Conservation (phyloP, 2,797 vertebrate genomes). For the Phrynocephalus vlangalii region DNA sequence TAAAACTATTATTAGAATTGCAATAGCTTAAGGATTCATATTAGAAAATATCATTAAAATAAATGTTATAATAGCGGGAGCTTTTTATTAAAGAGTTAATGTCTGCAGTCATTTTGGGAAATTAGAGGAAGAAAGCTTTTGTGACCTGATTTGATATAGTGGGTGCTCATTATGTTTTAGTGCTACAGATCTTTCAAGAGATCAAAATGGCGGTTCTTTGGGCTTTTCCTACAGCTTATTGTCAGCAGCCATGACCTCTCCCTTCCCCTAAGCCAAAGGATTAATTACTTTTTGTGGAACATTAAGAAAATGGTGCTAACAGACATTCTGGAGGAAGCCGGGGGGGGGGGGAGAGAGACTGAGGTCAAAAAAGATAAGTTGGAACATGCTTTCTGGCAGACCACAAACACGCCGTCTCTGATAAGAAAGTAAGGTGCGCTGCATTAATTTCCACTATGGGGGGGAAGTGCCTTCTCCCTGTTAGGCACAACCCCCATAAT, state of each 20-base stretch:
- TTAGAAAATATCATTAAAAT: slow-evolving; percentile 1
- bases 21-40: neutral
- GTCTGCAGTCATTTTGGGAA: neutral
- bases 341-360: no score
- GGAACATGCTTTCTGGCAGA: no score
- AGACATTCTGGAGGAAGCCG: no score
- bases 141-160: neutral
- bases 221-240: neutral
- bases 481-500: no score
- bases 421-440: no score
- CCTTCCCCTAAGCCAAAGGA: no score
- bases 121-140: neutral
- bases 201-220: neutral
- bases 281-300: no score
- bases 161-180: neutral
- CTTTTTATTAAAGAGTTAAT: neutral
- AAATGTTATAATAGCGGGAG: neutral
- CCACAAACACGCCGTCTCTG: no score
- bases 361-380: no score
- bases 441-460: no score
- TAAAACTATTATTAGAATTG: neutral
- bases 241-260: neutral
- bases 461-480: no score
- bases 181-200: neutral
- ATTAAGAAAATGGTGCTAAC: no score